phyloP scores from a whole-genome alignment of 1,140 invertebrate species.

The Ceratoteleas bidentatus region DNA sequence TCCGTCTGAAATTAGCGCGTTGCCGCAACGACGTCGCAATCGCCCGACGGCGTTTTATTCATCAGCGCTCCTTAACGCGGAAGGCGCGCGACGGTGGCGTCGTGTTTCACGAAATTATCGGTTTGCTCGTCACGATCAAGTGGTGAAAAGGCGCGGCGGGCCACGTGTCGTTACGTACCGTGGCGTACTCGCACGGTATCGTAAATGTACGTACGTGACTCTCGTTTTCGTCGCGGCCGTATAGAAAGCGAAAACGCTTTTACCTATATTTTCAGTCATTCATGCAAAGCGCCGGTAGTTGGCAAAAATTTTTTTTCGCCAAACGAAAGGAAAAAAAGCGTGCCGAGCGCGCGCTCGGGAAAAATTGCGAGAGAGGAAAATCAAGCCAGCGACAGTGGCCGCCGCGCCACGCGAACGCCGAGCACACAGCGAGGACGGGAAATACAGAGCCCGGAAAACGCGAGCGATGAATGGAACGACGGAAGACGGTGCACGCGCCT shows the following conservation, averaged over 20 bases:
- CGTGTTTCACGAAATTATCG: constrained; percentile 51
- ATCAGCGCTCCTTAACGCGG: constrained; percentile 23
- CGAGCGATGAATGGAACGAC: constrained; percentile 49
- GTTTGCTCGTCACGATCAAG: constrained; percentile 61
- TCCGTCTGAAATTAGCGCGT: too few species aligned
- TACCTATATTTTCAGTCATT: constrained; percentile 81
- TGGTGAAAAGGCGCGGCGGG: constrained; percentile 62
- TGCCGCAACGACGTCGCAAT: too few species aligned
- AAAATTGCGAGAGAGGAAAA: constrained; percentile 66
- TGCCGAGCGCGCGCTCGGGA: constrained; percentile 51
- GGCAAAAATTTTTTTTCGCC: constrained; percentile 56
- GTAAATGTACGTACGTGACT: constrained; percentile 78
- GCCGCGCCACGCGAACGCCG: constrained; percentile 34
- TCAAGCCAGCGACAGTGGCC: constrained; percentile 49
- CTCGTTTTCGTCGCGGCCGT: constrained; percentile 79
- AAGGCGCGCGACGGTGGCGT: constrained; percentile 26
- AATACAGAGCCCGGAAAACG: constrained; percentile 53
- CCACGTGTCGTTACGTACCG: constrained; percentile 65
- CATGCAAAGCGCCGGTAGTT: constrained; percentile 73
- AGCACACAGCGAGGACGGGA: constrained; percentile 65
- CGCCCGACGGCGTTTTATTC: too few species aligned
- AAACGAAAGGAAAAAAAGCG: constrained; percentile 57
- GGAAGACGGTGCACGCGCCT: constrained; percentile 49
- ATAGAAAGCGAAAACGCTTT: constrained; percentile 81
- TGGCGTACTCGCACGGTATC: constrained; percentile 72